These are phyloP conservation scores for Rhabdophis nuchalis DNA, from an alignment of 2,797 vertebrate species.

Conservation along the genomic window DNA sequence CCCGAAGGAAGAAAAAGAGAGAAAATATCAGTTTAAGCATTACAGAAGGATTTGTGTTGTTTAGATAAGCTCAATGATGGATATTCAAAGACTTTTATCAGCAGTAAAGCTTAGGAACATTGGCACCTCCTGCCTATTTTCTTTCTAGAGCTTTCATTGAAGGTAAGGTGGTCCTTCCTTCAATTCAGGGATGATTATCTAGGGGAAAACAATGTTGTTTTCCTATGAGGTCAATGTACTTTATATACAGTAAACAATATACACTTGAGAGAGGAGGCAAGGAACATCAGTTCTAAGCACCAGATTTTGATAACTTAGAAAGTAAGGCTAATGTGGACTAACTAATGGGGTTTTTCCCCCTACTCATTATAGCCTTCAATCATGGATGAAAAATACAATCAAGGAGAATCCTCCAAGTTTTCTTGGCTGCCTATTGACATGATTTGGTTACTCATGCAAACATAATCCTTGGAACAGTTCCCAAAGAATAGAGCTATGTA, in stretches of 20 bases:
- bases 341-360: neutral
- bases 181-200: neutral
- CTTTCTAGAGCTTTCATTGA: neutral
- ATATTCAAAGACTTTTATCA: neutral
- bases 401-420: neutral
- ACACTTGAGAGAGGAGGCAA: neutral
- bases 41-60: neutral
- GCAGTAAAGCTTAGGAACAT: neutral
- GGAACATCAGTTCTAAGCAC: neutral
- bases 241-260: neutral
- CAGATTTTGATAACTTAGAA: neutral
- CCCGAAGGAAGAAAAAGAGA: neutral
- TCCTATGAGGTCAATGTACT: neutral
- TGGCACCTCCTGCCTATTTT: neutral
- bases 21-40: neutral
- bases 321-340: neutral
- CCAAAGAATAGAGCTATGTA: neutral
- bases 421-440: neutral
- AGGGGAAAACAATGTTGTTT: neutral
- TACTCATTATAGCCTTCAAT: neutral
- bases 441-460: neutral
- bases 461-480: neutral
- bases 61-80: neutral
- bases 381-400: neutral
- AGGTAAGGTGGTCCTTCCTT: neutral